Evolutionary conservation across 2,113 vertebrate genomes (phyloP).

Genomic region (Cathartes aura): DNA sequence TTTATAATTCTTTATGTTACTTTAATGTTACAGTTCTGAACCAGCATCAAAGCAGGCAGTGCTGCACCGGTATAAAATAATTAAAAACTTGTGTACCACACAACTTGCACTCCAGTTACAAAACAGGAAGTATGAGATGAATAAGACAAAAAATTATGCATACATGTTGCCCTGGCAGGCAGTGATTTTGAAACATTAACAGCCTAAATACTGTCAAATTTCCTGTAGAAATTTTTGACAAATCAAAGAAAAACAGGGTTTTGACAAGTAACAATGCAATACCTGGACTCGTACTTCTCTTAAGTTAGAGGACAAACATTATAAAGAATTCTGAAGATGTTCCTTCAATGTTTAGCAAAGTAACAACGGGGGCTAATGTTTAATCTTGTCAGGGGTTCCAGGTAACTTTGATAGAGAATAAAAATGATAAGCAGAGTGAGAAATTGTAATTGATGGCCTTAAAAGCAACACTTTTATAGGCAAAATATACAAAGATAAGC

Average conservation of each 20-base stretch:
- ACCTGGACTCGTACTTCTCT: not conserved
- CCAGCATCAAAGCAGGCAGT: not conserved
- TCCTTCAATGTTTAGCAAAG: not conserved
- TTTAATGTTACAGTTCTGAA: not conserved
- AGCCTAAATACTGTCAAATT: not conserved
- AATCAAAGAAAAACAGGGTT: not conserved
- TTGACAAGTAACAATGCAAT: not conserved
- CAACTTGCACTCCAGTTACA: not conserved
- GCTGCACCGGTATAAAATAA: not conserved
- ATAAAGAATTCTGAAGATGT: not conserved
- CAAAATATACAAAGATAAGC: not conserved
- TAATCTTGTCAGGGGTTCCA: not conserved
- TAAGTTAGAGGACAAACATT: not conserved
- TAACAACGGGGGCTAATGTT: not conserved
- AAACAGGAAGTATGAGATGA: not conserved
- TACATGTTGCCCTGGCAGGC: accelerated
- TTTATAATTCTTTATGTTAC: not conserved
- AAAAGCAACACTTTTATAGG: not conserved
- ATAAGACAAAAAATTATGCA: not conserved
- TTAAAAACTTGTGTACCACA: not conserved
- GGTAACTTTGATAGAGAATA: not conserved
- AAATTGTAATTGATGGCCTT: not conserved
- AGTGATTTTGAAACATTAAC: not conserved
- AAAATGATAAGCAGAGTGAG: not conserved
- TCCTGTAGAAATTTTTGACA: not conserved